Evolutionary conservation across 1,140 invertebrate genomes (phyloP), one percentile per base, ranked within the genome.

Genomic region (Procambarus clarkii): DNA sequence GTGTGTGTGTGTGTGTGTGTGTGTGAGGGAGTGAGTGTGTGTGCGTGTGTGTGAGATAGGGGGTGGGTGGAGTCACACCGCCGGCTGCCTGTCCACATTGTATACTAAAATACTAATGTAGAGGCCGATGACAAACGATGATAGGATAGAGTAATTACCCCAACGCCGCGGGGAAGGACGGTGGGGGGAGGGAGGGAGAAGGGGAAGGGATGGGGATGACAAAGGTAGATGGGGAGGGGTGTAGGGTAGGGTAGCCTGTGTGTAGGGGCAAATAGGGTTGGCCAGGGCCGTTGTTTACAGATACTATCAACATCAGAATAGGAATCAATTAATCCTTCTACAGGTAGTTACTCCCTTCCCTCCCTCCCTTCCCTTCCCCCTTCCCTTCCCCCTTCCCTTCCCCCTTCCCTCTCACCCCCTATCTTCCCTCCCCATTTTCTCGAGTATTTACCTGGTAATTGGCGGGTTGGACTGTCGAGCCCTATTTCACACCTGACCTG

Each of bases 401-500:
- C 45, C 15, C 44, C 21, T n/a, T n/a, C 21, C 60, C 60, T 64
- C 54, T 13, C 13, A 7, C 13, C 13, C 54, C 13, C 54, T 58
- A 7, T 13, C 13, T 13, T 13, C 54, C 13, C 54, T 13, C 54
- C 8, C 54, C 54, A 7, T 5, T 50, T 18, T 44, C 24, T 64
- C 13, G 8, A 45, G n/a, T 34, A 21, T 85, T 46, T 71, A 71
- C 60, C 45, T 71, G 82, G 64, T 85, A 74, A 74, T 69, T 85
- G 58, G 64, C 60, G 64, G 82, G 60, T 69, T 44, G 82, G 64
- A 11, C 64, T 85, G 82, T 85, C 82, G 74, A 4, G 64, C 21
- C 34, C 82, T 85, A 85, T 85, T 85, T 85, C 82, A 85, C 82
- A 85, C 82, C 45, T 85, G 82, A 85, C 82, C 82, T 85, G 82